Evolutionary conservation across 2,888 invertebrate genomes (phyloP).

Genomic region (Diaperis boleti): DNA sequence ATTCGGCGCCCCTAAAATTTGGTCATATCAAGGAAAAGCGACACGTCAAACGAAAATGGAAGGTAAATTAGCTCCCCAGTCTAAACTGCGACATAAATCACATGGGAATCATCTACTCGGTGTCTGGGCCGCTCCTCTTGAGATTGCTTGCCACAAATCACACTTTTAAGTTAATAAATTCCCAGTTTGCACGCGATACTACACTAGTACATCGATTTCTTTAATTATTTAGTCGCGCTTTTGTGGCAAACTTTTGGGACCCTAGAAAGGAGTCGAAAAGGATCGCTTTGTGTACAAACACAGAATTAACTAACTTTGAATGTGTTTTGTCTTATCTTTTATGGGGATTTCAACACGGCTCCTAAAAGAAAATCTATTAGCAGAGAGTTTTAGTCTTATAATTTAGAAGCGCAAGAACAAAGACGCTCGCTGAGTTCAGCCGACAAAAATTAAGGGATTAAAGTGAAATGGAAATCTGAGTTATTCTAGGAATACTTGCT

Average conservation of each 20-base stretch:
- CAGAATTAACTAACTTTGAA: slow-evolving; percentile 19
- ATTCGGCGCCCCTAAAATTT: slow-evolving; percentile 33
- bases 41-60: slow-evolving; percentile 49
- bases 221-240: not conserved
- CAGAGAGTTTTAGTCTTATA: slow-evolving; percentile 4
- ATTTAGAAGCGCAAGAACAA: slow-evolving; percentile 1
- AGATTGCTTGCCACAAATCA: slow-evolving; percentile 47
- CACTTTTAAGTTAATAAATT: slow-evolving; percentile 49
- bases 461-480: not conserved
- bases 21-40: slow-evolving; percentile 35
- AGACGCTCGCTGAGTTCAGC: not conserved
- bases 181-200: slow-evolving; percentile 42
- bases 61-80: slow-evolving; percentile 53
- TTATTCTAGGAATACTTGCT: not conserved
- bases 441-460: slow-evolving; percentile 7
- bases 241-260: not conserved
- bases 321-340: slow-evolving; percentile 19
- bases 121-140: slow-evolving; percentile 44
- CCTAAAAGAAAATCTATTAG: slow-evolving; percentile 20
- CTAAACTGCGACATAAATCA: slow-evolving; percentile 51
- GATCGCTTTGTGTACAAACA: slow-evolving; percentile 10
- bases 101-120: slow-evolving; percentile 41
- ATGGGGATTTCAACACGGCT: slow-evolving; percentile 15
- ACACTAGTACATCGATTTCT: slow-evolving; percentile 12
- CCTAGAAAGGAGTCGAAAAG: not conserved